Evolutionary conservation across 1,140 invertebrate genomes (phyloP).

Genomic region (Anadara kagoshimensis): DNA sequence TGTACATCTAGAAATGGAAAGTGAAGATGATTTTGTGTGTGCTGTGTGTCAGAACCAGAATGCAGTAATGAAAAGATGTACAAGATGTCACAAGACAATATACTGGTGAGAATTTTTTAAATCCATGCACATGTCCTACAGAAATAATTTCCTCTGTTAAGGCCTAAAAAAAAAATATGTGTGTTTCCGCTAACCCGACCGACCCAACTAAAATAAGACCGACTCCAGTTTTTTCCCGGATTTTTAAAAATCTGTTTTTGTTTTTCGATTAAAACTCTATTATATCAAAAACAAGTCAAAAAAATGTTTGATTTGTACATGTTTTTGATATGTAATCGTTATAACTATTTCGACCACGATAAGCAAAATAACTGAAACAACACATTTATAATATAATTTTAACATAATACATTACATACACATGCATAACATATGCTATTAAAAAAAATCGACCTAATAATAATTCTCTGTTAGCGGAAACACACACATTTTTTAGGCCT

Average conservation of each 20-base stretch:
- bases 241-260: too few relatives aligned
- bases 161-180: too few relatives aligned
- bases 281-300: too few relatives aligned
- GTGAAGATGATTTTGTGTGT: slow-evolving; percentile 17
- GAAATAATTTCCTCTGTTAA: background rate
- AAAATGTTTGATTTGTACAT: background rate
- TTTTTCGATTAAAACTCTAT: too few relatives aligned
- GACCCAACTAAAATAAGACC: too few relatives aligned
- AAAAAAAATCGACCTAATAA: background rate
- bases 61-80: slow-evolving; percentile 50
- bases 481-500: background rate
- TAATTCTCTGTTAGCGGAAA: background rate
- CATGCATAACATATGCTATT: background rate
- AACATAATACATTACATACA: background rate
- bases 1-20: background rate
- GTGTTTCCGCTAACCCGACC: too few relatives aligned
- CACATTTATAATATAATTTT: background rate
- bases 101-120: slow-evolving; percentile 45
- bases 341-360: too few relatives aligned
- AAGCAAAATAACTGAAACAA: background rate
- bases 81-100: slow-evolving; percentile 39
- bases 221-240: too few relatives aligned
- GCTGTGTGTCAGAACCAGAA: slow-evolving; percentile 35
- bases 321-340: background rate
- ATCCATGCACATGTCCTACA: background rate